Percentiles rank a stretch among this genome's conserved stretches.
Conservation (phyloP, 2,888 invertebrate species). For the Marronus borbonicus region DNA sequence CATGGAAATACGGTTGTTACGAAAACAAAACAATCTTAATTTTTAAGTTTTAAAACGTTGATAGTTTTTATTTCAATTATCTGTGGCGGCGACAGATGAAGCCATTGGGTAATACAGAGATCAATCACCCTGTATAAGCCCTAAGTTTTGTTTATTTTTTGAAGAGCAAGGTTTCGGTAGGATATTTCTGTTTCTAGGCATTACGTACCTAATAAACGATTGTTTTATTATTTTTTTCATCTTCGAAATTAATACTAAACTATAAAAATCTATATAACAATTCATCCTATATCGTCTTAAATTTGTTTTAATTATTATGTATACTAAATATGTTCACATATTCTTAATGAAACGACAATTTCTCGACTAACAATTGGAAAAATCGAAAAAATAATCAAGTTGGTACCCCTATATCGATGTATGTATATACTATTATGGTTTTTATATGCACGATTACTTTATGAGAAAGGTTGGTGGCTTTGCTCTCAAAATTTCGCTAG, state of each 20-base stretch:
- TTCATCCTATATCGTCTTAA: slow-evolving; percentile 17
- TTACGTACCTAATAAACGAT: slow-evolving; percentile 13
- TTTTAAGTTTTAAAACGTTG: too few species aligned
- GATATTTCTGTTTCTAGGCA: neutral
- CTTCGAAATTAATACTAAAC: slow-evolving; percentile 36
- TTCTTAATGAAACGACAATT: neutral
- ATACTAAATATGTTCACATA: neutral
- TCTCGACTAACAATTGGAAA: neutral
- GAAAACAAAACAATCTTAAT: too few species aligned
- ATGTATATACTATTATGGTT: neutral
- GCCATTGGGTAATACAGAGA: too few species aligned
- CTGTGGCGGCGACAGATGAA: too few species aligned
- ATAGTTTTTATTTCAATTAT: too few species aligned
- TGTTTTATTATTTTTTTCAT: neutral
- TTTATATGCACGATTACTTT: too few species aligned
- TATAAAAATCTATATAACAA: slow-evolving; percentile 45
- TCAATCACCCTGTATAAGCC: too few species aligned
- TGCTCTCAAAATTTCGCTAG: too few species aligned
- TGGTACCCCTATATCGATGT: slow-evolving; percentile 30
- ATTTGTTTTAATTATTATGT: slow-evolving; percentile 12
- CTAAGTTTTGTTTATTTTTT: neutral
- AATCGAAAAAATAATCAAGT: neutral
- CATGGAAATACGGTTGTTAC: too few species aligned
- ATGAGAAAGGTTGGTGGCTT: too few species aligned
- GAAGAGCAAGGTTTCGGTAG: neutral